These are phyloP conservation scores for Chlamydotis undulata DNA, from an alignment of 2,113 vertebrate genomes.

Conservation along the genomic window DNA sequence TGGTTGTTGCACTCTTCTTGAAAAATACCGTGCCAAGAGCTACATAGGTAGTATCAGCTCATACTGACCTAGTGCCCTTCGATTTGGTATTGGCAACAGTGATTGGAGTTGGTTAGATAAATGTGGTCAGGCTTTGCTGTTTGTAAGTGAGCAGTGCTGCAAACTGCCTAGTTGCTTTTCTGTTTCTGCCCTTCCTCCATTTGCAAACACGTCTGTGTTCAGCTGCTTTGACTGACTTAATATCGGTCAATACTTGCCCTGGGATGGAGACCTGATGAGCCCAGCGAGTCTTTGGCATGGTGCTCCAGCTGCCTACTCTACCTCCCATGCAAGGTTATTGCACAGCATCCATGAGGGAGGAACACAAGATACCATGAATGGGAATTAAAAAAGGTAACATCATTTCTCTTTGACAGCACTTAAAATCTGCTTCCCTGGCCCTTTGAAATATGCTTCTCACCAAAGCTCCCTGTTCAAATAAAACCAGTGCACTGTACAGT, in stretches of 20 bases:
- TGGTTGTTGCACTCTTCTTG: conserved; percentile 11
- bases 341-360: neutral
- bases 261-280: accelerated
- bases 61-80: neutral
- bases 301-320: neutral
- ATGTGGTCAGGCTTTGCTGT: neutral
- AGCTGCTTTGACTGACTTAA: neutral
- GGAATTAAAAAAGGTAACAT: conserved; percentile 11
- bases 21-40: conserved; percentile 29
- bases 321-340: neutral
- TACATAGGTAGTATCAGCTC: conserved; percentile 24
- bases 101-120: neutral
- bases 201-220: neutral
- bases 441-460: conserved; percentile 41
- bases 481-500: neutral
- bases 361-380: neutral
- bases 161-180: neutral
- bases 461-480: conserved; percentile 27
- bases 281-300: accelerated
- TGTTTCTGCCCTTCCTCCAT: neutral
- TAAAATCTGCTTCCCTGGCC: conserved; percentile 7
- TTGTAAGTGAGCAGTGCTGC: neutral
- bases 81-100: neutral
- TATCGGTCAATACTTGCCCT: neutral
- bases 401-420: neutral